phyloP scores from a whole-genome alignment of 2,113 vertebrate species.

The Dinomys branickii region DNA sequence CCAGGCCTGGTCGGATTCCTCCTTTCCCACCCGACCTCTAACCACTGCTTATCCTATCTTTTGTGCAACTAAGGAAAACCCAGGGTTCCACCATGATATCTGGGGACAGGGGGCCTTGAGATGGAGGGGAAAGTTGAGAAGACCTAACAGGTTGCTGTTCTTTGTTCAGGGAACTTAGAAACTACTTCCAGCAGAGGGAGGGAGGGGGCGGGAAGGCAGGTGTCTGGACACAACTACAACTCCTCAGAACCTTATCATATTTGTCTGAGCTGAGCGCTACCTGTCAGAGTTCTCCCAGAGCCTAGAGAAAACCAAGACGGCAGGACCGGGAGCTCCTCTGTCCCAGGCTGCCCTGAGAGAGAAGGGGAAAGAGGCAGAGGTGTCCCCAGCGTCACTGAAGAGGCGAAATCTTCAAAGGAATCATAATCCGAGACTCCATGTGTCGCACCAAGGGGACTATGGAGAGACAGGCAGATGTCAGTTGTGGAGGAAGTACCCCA shows the following conservation, averaged over 20 bases:
- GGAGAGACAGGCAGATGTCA: no score
- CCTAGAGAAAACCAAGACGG: conserved; percentile 26
- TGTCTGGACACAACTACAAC: neutral
- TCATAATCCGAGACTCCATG: conserved; percentile 98
- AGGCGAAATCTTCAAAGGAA: conserved; percentile 93
- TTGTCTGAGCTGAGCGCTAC: conserved; percentile 32
- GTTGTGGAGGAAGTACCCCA: no score
- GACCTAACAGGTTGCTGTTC: conserved; percentile 27
- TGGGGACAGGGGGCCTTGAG: neutral
- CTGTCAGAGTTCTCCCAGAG: conserved; percentile 27
- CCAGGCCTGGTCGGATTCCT: neutral
- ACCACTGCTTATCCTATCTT: neutral
- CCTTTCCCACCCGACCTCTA: neutral
- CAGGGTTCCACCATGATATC: neutral
- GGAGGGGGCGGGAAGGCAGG: neutral
- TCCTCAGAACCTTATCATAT: conserved; percentile 31
- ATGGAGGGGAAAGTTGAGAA: neutral
- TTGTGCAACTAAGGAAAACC: neutral
- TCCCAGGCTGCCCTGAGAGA: neutral
- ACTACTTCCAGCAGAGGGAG: conserved; percentile 25
- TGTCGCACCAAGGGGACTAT: conserved; percentile 94
- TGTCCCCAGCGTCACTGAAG: conserved; percentile 88
- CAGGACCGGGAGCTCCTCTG: neutral
- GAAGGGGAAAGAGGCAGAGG: neutral
- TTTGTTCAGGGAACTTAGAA: conserved; percentile 50